These are phyloP conservation scores for Parelbella ahira DNA, from an alignment of 2,888 invertebrate genomes.

Conservation along the genomic window DNA sequence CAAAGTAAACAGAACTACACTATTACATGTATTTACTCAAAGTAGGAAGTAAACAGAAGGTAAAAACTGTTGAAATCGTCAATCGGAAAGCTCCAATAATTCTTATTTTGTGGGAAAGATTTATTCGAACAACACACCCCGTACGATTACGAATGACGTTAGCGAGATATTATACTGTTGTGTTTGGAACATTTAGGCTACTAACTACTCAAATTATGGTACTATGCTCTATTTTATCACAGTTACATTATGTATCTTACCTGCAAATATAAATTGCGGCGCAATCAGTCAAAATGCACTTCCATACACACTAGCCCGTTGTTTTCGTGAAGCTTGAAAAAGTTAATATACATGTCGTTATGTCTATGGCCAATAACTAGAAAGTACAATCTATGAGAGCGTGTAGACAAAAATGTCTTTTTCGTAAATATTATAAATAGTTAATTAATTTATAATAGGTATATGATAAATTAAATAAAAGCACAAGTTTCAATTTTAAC, in stretches of 20 bases:
- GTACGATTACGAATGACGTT: constrained; percentile 43
- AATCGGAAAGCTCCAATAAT: background rate
- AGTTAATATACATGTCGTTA: constrained; percentile 58
- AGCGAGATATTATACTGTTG: constrained; percentile 32
- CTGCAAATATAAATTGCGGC: constrained; percentile 79
- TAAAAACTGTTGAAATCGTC: constrained; percentile 5
- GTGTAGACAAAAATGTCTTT: too few relatives aligned
- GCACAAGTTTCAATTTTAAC: too few relatives aligned
- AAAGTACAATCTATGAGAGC: too few relatives aligned
- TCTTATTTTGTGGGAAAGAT: constrained; percentile 31
- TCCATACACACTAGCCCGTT: constrained; percentile 80
- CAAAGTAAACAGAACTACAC: constrained; percentile 7
- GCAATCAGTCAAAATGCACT: constrained; percentile 83
- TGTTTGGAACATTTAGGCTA: constrained; percentile 20
- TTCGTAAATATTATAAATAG: too few relatives aligned
- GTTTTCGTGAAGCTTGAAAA: constrained; percentile 80
- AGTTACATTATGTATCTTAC: constrained; percentile 46
- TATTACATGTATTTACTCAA: constrained; percentile 7
- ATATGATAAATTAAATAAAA: too few relatives aligned
- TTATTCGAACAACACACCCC: constrained; percentile 51
- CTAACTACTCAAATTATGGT: constrained; percentile 11
- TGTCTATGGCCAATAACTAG: constrained; percentile 36
- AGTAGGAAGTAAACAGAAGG: background rate
- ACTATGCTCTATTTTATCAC: constrained; percentile 12
- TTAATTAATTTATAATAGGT: too few relatives aligned